Percentiles rank a stretch among this genome's conserved stretches.
Conservation (phyloP, 1,140 invertebrate genomes). For the Acromyrmex echinatior region DNA sequence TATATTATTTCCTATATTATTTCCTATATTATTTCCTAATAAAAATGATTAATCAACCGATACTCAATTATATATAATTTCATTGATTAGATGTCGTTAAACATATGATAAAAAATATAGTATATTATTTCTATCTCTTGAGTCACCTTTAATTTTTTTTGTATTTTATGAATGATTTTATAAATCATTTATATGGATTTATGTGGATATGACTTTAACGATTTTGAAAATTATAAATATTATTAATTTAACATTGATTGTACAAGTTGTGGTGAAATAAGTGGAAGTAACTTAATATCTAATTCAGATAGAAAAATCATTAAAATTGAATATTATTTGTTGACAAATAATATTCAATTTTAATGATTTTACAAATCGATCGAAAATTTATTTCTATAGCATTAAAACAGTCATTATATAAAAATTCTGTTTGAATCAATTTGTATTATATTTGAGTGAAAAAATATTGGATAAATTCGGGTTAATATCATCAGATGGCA, state of each 20-base stretch:
- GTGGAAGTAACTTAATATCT: neutral
- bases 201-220: neutral
- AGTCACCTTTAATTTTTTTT: neutral
- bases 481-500: neutral
- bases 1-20: slow-evolving; percentile 28
- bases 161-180: neutral
- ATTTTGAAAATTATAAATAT: neutral
- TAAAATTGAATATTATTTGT: slow-evolving; percentile 4
- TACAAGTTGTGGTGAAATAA: neutral
- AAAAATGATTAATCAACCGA: too few relatives aligned
- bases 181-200: neutral
- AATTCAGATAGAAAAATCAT: neutral
- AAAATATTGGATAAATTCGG: neutral
- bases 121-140: neutral
- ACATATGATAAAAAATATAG: neutral
- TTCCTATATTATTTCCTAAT: too few relatives aligned
- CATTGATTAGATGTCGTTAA: neutral
- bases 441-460: neutral
- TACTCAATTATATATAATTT: neutral
- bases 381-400: neutral
- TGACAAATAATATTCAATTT: too few relatives aligned
- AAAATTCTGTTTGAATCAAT: neutral
- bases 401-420: neutral
- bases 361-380: neutral
- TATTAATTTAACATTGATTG: neutral